Evolutionary conservation across 2,797 vertebrate genomes (phyloP).

Genomic region (Anisognathus igniventris): DNA sequence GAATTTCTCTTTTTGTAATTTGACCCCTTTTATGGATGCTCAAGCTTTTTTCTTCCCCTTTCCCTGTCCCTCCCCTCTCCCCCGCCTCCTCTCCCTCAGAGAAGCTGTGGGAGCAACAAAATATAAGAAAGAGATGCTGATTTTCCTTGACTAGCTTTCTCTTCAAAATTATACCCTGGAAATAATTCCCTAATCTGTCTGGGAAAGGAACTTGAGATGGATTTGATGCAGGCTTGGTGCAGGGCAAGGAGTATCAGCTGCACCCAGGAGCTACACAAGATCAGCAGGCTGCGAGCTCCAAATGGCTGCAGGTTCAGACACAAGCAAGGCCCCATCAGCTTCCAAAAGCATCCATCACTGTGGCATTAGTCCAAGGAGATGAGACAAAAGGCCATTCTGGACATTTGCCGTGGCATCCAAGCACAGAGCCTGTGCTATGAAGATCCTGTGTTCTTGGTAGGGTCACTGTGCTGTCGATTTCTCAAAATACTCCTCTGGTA

Average conservation of each 20-base stretch:
- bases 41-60: background rate
- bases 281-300: background rate
- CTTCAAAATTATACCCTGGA: background rate
- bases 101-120: background rate
- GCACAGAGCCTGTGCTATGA: background rate
- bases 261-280: background rate
- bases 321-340: background rate
- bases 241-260: background rate
- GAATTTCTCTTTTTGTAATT: background rate
- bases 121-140: background rate
- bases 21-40: background rate
- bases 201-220: background rate
- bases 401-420: background rate
- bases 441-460: background rate
- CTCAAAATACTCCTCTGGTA: background rate
- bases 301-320: background rate
- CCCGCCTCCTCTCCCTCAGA: rapidly evolving
- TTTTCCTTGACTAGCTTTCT: background rate
- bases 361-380: background rate
- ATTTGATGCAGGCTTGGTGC: background rate
- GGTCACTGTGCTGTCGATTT: background rate
- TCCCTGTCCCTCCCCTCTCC: background rate
- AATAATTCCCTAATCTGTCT: background rate
- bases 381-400: conserved; percentile 3
- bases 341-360: background rate